These are phyloP conservation scores for Tachina lurida DNA, from an alignment of 2,888 invertebrate species.

Conservation along the genomic window DNA sequence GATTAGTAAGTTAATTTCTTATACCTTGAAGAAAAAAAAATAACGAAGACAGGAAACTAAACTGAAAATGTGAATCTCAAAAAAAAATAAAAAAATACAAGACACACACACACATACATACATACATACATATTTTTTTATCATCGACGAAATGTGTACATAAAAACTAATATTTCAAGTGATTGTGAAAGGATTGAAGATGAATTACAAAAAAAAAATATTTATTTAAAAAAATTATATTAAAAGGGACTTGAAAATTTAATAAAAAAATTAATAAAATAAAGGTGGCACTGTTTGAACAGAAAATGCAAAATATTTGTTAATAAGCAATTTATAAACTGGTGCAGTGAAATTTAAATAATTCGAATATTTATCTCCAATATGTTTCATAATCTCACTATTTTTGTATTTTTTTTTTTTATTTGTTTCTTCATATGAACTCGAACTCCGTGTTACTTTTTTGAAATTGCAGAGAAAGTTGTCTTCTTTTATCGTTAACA, in stretches of 20 bases:
- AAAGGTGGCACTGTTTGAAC: no score
- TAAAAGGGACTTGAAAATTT: not conserved
- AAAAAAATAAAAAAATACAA: no score
- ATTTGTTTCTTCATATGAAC: no score
- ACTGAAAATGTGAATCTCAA: conserved; percentile 8
- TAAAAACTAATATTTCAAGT: not conserved
- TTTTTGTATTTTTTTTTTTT: no score
- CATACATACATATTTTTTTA: not conserved
- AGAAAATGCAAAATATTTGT: no score
- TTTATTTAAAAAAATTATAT: not conserved
- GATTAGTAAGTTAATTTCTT: conserved; percentile 77
- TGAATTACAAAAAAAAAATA: not conserved
- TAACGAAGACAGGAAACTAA: conserved; percentile 14
- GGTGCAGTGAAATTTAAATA: no score
- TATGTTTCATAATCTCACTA: no score
- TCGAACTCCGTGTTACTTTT: no score
- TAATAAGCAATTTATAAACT: no score
- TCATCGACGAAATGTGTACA: not conserved
- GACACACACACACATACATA: not conserved
- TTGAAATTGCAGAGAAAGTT: no score
- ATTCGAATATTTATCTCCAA: no score
- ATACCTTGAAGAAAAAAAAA: not conserved
- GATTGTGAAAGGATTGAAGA: not conserved
- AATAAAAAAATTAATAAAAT: not conserved
- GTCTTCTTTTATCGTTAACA: no score